Evolutionary conservation across 2,888 invertebrate genomes (phyloP), one percentile per base, ranked within the genome.

Genomic region (Tryphoninae sp.): DNA sequence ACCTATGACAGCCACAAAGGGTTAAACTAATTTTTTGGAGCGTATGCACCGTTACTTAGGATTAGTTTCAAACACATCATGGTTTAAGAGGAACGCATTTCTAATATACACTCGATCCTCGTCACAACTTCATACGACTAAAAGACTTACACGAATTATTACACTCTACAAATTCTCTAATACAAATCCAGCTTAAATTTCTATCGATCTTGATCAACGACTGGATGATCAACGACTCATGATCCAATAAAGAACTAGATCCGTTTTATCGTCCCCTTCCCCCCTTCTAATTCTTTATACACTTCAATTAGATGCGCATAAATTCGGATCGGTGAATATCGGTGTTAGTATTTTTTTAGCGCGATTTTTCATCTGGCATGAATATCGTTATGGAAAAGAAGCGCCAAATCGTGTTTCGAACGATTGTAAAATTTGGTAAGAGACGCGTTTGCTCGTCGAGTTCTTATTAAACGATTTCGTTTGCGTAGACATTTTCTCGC

Each of bases 381-480:
- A 13, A 40, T 42, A 8, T n/a, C 26, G 4, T 68, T 16, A 1
- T 61, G n/a, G 40, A 61, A 61, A 58, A 61, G 64, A 42, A 6
- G 16, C 19, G 2, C n/a, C 19, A 71, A 61, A 42, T 9, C 19
- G 1, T 67, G 8, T 22, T 9, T 53, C 33, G 26, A 67, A 65
- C 40, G 65, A 72, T 80, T 68, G 72, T 80, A 61, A 76, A 80
- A 77, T 80, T 72, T 55, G 19, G 11, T 33, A 4, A 2, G 11
- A 13, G 13, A 19, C 9, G 23, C 22, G 45, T 59, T 22, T 62
- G 13, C 62, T 33, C 22, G 19, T 45, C n/a, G 19, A n/a, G 51
- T 59, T 67, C 58, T 68, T 51, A 61, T 76, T 13, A 67, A 45
- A 65, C 75, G 55, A 26, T 40, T 11, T 13, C 11, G 42, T 65